These are phyloP conservation scores for Tethea ocularis DNA, from an alignment of 2,888 invertebrate species.

Conservation along the genomic window DNA sequence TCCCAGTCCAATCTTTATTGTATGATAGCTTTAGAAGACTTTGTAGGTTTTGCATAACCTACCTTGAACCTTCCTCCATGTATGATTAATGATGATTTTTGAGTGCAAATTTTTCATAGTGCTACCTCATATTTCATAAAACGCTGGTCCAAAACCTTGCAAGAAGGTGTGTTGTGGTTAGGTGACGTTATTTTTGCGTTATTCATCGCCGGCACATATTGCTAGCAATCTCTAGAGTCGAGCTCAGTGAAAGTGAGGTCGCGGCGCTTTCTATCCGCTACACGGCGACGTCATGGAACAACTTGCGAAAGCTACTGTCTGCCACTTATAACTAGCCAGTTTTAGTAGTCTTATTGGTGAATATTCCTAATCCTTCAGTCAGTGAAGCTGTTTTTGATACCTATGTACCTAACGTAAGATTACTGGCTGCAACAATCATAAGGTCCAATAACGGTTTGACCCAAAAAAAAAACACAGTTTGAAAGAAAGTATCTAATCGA, in stretches of 20 bases:
- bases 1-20: too few species aligned
- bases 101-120: too few species aligned
- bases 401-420: too few species aligned
- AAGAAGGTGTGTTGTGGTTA: constrained; percentile 19
- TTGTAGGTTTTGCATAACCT: too few species aligned
- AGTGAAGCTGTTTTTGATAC: neutral
- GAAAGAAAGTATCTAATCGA: neutral
- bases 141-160: constrained; percentile 15
- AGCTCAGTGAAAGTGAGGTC: constrained; percentile 79
- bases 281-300: constrained; percentile 28
- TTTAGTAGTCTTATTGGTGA: constrained; percentile 27
- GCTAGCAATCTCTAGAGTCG: constrained; percentile 37
- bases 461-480: too few species aligned
- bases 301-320: constrained; percentile 69
- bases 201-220: constrained; percentile 37
- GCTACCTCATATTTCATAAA: neutral
- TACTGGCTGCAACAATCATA: too few species aligned
- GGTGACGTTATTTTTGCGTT: constrained; percentile 27
- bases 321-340: constrained; percentile 30
- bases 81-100: too few species aligned
- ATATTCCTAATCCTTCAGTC: neutral
- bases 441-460: too few species aligned
- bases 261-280: constrained; percentile 77
- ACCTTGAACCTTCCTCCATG: too few species aligned
- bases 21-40: too few species aligned